These are phyloP conservation scores for Trypoxylon attenuatum DNA, from an alignment of 2,888 invertebrate species.

Conservation along the genomic window DNA sequence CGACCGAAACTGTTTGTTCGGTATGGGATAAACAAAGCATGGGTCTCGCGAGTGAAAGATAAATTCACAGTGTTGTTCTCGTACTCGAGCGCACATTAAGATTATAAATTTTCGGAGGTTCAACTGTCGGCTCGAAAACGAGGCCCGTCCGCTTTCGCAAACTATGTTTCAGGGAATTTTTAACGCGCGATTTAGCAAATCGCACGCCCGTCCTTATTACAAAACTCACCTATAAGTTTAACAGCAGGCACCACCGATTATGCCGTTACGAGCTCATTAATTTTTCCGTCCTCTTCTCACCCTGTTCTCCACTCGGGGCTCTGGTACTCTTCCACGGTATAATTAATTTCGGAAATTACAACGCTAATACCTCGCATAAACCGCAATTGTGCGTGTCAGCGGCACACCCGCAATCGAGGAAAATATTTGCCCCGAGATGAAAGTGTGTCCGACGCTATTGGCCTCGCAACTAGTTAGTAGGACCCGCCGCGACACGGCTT, in stretches of 20 bases:
- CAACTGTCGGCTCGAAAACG: constrained; percentile 7
- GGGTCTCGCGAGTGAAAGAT: constrained; percentile 4
- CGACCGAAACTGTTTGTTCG: constrained; percentile 3
- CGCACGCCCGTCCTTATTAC: constrained; percentile 20
- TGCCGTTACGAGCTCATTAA: constrained; percentile 52
- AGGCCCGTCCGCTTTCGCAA: not conserved
- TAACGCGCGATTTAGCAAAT: constrained; percentile 44
- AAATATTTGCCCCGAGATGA: constrained; percentile 36
- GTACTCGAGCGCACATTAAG: not conserved
- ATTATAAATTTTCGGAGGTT: not conserved
- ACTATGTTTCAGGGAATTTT: constrained; percentile 38
- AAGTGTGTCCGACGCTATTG: not conserved
- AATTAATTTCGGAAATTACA: constrained; percentile 53
- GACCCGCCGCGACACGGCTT: too few relatives aligned
- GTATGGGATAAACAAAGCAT: constrained; percentile 15
- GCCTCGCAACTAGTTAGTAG: too few relatives aligned
- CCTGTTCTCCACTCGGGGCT: constrained; percentile 2
- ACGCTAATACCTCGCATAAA: constrained; percentile 40
- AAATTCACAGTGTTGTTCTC: constrained; percentile 32
- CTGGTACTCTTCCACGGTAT: constrained; percentile 23
- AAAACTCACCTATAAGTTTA: constrained; percentile 40
- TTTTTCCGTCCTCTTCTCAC: constrained; percentile 32
- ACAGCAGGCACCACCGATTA: constrained; percentile 45
- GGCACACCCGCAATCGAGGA: constrained; percentile 39
- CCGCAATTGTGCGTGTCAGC: constrained; percentile 41